Conservation (phyloP, 2,113 vertebrate genomes). For the Spea multiplicata region DNA sequence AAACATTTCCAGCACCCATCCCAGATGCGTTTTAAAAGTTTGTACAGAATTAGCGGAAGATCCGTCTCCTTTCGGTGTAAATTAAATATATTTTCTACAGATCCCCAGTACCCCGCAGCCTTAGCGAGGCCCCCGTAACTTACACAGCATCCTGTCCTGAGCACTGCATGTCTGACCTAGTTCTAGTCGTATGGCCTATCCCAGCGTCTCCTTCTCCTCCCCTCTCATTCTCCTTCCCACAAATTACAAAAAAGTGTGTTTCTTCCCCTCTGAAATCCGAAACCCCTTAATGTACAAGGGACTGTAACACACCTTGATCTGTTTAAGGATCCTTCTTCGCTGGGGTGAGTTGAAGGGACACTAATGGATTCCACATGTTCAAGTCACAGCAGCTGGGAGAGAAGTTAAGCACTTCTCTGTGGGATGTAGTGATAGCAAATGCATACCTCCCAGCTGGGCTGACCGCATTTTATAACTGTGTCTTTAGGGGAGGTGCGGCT, state of each 20-base stretch:
- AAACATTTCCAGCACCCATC: no score
- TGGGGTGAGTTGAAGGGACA: slow-evolving; percentile 5
- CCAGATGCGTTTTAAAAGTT: no score
- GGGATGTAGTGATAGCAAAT: neutral
- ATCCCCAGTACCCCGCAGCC: neutral
- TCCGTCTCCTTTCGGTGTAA: no score
- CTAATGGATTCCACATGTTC: slow-evolving; percentile 40
- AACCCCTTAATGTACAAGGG: slow-evolving; percentile 42
- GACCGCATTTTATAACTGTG: no score
- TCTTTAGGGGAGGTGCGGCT: no score
- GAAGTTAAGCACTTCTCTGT: slow-evolving; percentile 13
- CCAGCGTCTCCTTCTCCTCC: slow-evolving; percentile 30
- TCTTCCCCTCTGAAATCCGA: slow-evolving; percentile 41
- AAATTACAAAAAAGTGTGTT: slow-evolving; percentile 33
- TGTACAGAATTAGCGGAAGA: no score
- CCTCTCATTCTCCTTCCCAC: slow-evolving; percentile 31
- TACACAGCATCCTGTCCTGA: slow-evolving; percentile 26
- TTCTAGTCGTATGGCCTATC: slow-evolving; percentile 7
- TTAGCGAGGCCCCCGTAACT: slow-evolving; percentile 11
- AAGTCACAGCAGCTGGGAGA: slow-evolving; percentile 10
- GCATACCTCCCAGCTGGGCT: no score
- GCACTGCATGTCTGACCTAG: slow-evolving; percentile 38
- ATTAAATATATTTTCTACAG: neutral
- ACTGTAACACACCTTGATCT: slow-evolving; percentile 27
- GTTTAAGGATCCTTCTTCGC: slow-evolving; percentile 18